A percentile compares a stretch with the other conserved stretches of the same genome.
Evolutionary conservation across 2,797 vertebrate genomes (phyloP).

Genomic region (Microcaecilia unicolor): DNA sequence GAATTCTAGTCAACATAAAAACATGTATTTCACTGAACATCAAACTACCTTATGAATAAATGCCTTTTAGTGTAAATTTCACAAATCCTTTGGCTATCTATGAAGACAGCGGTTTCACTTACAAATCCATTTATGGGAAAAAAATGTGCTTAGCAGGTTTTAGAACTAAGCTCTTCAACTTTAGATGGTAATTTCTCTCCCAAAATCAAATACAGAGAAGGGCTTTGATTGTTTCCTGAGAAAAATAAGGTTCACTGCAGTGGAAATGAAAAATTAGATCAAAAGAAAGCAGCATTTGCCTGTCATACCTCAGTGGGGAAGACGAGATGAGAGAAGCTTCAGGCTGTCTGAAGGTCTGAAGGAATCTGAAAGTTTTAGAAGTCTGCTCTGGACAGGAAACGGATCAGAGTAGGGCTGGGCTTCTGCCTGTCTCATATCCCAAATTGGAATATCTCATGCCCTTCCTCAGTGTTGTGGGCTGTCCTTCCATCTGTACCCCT

Average conservation of each 20-base stretch:
- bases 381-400: constrained; percentile 53
- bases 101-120: too few species aligned
- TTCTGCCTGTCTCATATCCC: constrained; percentile 36
- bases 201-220: too few species aligned
- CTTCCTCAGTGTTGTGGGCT: constrained; percentile 42
- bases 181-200: too few species aligned
- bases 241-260: accelerated
- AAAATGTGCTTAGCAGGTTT: too few species aligned
- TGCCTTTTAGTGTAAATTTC: too few species aligned
- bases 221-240: background rate
- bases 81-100: too few species aligned
- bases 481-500: constrained; percentile 19
- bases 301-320: constrained; percentile 69
- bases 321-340: constrained; percentile 56
- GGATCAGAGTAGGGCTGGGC: constrained; percentile 47
- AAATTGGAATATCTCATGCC: constrained; percentile 38
- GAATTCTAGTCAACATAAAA: too few species aligned
- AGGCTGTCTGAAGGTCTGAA: constrained; percentile 52
- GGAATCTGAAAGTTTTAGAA: constrained; percentile 66
- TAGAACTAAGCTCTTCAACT: too few species aligned
- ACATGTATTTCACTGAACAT: too few species aligned
- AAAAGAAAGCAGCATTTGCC: background rate
- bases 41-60: too few species aligned
- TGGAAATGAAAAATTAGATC: background rate
- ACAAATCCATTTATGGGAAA: too few species aligned